Evolutionary conservation across 2,113 vertebrate genomes (phyloP), one percentile per base, ranked within the genome.

Genomic region (Heterotilapia buettikoferi): DNA sequence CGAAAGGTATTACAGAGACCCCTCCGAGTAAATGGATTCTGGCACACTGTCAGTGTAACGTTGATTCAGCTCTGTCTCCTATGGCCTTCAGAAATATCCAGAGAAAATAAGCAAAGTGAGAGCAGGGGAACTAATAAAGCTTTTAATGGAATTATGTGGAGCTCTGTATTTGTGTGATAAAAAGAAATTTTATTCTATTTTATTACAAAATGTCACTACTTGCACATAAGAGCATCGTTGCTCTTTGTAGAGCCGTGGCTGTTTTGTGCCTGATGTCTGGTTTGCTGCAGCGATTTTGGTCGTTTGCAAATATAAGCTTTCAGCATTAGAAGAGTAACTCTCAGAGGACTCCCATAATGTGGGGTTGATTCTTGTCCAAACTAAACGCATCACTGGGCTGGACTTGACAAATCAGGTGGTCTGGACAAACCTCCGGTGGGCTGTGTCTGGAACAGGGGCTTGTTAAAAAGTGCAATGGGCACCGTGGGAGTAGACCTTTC

Each of bases 381-480:
- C 85, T 90, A 81, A 87, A 88, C 10, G 91, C 88, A 90, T 89
- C 81, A 84, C 92, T 94, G 93, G 96, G 92, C 93, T 7, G 92
- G 94, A 91, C 93, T 94, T 47, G 3, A 89, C 92, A 94, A 95
- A 95, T 95, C 95, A 96, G 95, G 94, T 95, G 91, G 86, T 92
- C 85, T 56, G 82, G 29, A 78, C 59, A 79, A 91, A 82, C 79
- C 94, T 93, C 95, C 85, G 53, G 92, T 90, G 93, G 92, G 92
- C 79, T 81, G 82, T 82, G 93, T 94, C 89, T 92, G 88, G 92
- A 94, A 87, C 85, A 89, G 89, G 88, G 92, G 94, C 96, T 96
- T 96, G 94, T 96, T 96, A 96, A 95, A 96, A 96, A 92, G 92
- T 93, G 94, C 94, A 92, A 93, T 94, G 89, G 94, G 92, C 84